Evolutionary conservation across 2,113 vertebrate species (phyloP), one percentile per base, ranked within the genome.

Genomic region (Collichthys lucidus): DNA sequence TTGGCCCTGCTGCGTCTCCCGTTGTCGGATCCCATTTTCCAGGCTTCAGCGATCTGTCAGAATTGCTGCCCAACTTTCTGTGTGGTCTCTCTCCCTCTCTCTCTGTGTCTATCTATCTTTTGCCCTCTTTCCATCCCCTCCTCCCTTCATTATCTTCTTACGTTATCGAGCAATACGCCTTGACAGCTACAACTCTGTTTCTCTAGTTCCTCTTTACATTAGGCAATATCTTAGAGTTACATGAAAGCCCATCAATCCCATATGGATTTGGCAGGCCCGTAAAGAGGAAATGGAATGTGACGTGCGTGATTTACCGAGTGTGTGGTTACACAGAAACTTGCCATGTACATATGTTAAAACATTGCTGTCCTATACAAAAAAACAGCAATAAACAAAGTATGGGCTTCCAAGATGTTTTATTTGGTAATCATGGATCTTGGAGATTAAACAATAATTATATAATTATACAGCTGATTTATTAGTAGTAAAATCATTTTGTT

Each of bases 1-100:
- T 87, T 88, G 88, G 77, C 62, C 62, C 44, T 17, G 50, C 66
- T 61, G 24, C 83, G 57, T 68, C 79, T 77, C 59, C 64, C 80
- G 59, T 74, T 50, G 53, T 53, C 14, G 24, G 60, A 65, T 77
- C 82, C 70, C 47, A 53, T 79, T 89, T 82, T 83, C 63, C 79
- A 84, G 74, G 64, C 82, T 81, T 84, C 53, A 86, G 59, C 20
- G 4, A 82, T 87, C 85, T 88, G 71, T 86, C 79, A 80, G 75
- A 80, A 60, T 83, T 62, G 62, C 81, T 70, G 60, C 73, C 79
- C 57, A 46, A 67, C 79, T 71, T 60, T 77, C 72, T 77, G 75
- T 88, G 82, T 84, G 84, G 83, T 83, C 83, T 84, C 75, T 82
- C 53, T 72, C 61, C 15, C 16, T 59, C 42, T 80, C 71, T 74